Percentiles rank a stretch among this genome's conserved stretches.
These are phyloP conservation scores for Vidua chalybeata DNA, from an alignment of 2,113 vertebrate genomes.

Conservation along the genomic window DNA sequence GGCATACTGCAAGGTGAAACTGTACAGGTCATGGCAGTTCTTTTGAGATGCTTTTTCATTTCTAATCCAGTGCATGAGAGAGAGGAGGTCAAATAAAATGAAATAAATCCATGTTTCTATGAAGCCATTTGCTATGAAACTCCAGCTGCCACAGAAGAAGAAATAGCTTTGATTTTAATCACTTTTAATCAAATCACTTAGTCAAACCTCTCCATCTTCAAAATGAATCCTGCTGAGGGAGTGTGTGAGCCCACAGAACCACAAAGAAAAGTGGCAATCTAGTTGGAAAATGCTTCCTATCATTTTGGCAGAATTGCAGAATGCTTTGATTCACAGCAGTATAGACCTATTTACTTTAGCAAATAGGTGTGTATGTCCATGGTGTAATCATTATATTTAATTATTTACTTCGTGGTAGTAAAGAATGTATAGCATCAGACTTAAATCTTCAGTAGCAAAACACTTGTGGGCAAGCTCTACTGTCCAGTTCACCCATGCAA, in stretches of 20 bases:
- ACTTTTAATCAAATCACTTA: constrained; percentile 11
- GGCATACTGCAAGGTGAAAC: background rate
- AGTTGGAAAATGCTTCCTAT: background rate
- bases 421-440: background rate
- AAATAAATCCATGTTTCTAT: background rate
- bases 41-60: constrained; percentile 13
- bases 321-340: background rate
- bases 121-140: background rate
- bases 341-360: background rate
- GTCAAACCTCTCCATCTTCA: constrained; percentile 2
- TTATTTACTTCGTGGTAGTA: background rate
- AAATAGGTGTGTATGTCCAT: too few species aligned
- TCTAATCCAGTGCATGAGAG: background rate
- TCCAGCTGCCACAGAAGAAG: background rate
- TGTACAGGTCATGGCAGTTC: background rate
- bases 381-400: background rate
- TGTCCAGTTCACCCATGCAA: background rate
- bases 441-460: background rate
- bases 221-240: background rate
- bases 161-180: constrained; percentile 14
- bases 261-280: background rate
- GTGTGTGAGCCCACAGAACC: background rate
- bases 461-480: background rate
- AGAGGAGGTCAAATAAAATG: background rate
- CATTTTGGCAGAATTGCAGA: background rate